Percentiles rank a stretch among this genome's conserved stretches.
These are phyloP conservation scores for Cyprinella venusta DNA, from an alignment of 2,797 vertebrate species.

Conservation along the genomic window DNA sequence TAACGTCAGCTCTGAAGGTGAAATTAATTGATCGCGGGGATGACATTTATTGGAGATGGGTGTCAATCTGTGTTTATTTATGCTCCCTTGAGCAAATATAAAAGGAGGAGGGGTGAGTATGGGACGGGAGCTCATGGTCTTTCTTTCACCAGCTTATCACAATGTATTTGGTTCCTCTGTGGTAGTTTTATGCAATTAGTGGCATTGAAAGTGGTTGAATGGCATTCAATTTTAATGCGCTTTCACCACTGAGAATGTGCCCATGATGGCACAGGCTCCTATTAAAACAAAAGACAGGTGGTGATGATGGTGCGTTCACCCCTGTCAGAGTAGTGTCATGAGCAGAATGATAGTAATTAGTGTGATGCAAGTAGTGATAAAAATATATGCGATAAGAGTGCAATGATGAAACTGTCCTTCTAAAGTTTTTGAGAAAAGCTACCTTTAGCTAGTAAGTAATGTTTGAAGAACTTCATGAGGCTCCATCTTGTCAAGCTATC, in stretches of 20 bases:
- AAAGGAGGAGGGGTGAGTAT: conserved; percentile 12
- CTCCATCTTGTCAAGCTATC: background rate
- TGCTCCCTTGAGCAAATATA: conserved; percentile 51
- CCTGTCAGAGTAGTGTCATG: conserved; percentile 33
- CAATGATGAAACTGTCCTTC: background rate
- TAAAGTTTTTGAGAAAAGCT: conserved; percentile 29
- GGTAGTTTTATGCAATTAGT: conserved; percentile 49
- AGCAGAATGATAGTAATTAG: conserved; percentile 43
- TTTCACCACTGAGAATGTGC: conserved; percentile 34
- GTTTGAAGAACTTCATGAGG: conserved; percentile 20
- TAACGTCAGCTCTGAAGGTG: conserved; percentile 85
- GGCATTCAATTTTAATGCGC: conserved; percentile 47
- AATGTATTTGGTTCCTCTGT: conserved; percentile 41
- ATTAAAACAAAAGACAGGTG: conserved; percentile 47
- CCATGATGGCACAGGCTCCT: conserved; percentile 1
- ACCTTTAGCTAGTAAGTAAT: conserved; percentile 1
- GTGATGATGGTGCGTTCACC: conserved; percentile 17
- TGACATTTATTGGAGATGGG: conserved; percentile 79
- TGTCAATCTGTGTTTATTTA: conserved; percentile 70
- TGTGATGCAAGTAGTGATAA: conserved; percentile 22
- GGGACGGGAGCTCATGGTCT: conserved; percentile 7
- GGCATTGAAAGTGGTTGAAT: conserved; percentile 46
- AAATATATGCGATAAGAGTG: conserved; percentile 17
- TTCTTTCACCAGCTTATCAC: conserved; percentile 37
- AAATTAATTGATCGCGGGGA: conserved; percentile 90